Base-by-base conservation (phyloP, 1,140 invertebrate species). In the Macrocentrus cingulum region DNA sequence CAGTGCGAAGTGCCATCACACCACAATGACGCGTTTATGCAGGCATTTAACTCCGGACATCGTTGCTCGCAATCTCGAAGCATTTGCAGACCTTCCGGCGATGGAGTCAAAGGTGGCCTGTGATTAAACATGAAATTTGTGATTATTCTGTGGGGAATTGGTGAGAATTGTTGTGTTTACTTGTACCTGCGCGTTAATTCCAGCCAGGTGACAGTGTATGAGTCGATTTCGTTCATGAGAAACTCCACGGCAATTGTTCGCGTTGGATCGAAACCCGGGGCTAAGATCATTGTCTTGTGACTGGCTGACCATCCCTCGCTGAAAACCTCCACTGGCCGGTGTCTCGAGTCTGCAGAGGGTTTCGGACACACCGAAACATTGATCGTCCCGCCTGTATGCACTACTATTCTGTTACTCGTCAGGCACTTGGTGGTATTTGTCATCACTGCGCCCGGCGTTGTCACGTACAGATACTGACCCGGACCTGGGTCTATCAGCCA, bases 1-100 rank as follows among this genome's bases (percentile, higher is more conserved):
- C 93, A 95, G 67, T 95, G 91, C 22, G 84, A 82, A 9, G 86
- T 77, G 0, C 91, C 92, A 67, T 95, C 91, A 71, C 93, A 95
- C 91, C 91, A 94, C 6, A 95, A 82, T n/a, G 87, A 87, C 0
- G 87, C 82, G 65, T 91, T 91, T 66, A 95, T 93, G 75, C 93
- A 95, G 2, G 91, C 92, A 67, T 91, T 88, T 56, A 95, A 69
- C 54, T 94, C 92, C 0, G 91, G 88, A 72, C 93, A 95, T 19
- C 87, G 85, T 67, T 90, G 87, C 57, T 85, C 82, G 66, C 92
- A 95, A 60, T 91, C 87, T 13, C 87, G 84, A 29, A 83, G 80
- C 65, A 85, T 73, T 19, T 86, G 83, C 60, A 85, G 80, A 1
- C 86, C 82, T 6, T 81, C 83, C 2, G 81, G 69, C 8, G 80